These are phyloP conservation scores for Limnephilus lunatus DNA, from an alignment of 2,888 invertebrate genomes.

Conservation along the genomic window DNA sequence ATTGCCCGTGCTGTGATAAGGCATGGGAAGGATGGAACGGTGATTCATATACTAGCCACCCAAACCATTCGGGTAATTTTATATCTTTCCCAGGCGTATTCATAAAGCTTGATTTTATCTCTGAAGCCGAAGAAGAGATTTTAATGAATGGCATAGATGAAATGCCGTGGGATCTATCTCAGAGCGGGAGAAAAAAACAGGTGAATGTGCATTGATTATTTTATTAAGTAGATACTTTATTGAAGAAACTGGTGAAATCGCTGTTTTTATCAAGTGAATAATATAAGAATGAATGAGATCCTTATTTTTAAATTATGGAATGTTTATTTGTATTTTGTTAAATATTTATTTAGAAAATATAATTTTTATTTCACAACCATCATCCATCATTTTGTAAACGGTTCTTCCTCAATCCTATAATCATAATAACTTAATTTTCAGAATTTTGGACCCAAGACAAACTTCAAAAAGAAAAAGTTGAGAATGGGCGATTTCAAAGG, in stretches of 20 bases:
- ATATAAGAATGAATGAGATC: neutral
- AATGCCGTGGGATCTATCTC: conserved; percentile 93
- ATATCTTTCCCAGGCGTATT: conserved; percentile 83
- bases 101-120: conserved; percentile 85
- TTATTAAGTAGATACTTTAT: neutral
- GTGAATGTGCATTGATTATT: conserved; percentile 68
- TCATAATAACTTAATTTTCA: conserved; percentile 68
- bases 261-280: neutral
- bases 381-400: conserved; percentile 27
- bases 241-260: neutral
- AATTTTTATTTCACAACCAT: neutral
- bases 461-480: conserved; percentile 95
- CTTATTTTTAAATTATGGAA: no score
- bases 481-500: conserved; percentile 88
- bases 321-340: neutral
- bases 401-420: conserved; percentile 6
- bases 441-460: conserved; percentile 99
- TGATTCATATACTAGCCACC: conserved; percentile 80
- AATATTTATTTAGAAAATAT: neutral
- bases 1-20: conserved; percentile 86
- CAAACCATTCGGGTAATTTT: conserved; percentile 80
- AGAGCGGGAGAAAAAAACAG: conserved; percentile 97
- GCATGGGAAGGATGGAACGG: conserved; percentile 87
- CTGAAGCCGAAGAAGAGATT: conserved; percentile 80
- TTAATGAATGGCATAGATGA: conserved; percentile 85